Percentiles rank a stretch among this genome's conserved stretches.
phyloP scores from a whole-genome alignment of 2,113 vertebrate genomes.

The Scomber scombrus region DNA sequence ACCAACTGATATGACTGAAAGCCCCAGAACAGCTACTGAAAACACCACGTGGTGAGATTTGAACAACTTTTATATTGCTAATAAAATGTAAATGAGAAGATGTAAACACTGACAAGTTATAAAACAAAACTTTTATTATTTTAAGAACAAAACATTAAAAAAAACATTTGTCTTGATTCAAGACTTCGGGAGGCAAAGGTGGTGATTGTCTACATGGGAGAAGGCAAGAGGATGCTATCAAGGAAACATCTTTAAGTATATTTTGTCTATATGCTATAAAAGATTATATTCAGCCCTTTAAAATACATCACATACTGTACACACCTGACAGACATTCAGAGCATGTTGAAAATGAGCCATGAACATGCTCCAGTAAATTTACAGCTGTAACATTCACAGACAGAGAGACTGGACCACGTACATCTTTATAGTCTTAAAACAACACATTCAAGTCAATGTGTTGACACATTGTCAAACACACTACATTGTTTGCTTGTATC shows the following conservation, averaged over 20 bases:
- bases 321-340: background rate
- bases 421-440: background rate
- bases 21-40: background rate
- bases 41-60: background rate
- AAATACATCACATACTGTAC: background rate
- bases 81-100: slow-evolving; percentile 19
- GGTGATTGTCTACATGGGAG: slow-evolving; percentile 41
- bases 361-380: no score
- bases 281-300: background rate
- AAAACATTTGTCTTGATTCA: slow-evolving; percentile 64
- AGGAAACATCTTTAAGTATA: slow-evolving; percentile 1
- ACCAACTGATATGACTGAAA: background rate
- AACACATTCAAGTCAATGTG: background rate
- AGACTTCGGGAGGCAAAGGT: slow-evolving; percentile 71
- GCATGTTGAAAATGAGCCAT: background rate
- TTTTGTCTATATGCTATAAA: background rate
- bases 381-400: no score
- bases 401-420: background rate
- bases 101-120: slow-evolving; percentile 22
- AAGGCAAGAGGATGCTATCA: slow-evolving; percentile 15
- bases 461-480: background rate
- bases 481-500: background rate
- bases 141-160: slow-evolving; percentile 52
- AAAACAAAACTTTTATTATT: slow-evolving; percentile 71
- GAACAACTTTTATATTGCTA: background rate